Percentiles rank a stretch among this genome's conserved stretches.
Conservation (phyloP, 2,113 vertebrate genomes). For the Seriola dumerili region DNA sequence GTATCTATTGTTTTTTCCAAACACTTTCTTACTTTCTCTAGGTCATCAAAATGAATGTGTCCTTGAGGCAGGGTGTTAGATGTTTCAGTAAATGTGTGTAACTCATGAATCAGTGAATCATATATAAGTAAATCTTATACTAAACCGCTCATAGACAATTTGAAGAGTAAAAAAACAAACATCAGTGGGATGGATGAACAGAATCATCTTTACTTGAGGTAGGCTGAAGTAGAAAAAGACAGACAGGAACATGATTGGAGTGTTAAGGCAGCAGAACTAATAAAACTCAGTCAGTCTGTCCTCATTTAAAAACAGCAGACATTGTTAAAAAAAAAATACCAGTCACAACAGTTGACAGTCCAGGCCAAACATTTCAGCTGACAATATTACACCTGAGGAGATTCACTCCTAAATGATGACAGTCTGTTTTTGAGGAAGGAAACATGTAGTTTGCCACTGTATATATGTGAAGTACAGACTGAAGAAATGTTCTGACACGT, state of each 20-base stretch:
- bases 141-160: not conserved
- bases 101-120: not conserved
- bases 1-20: too few species aligned
- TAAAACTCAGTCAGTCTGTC: constrained; percentile 79
- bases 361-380: not conserved
- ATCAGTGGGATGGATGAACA: not conserved
- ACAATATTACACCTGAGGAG: not conserved
- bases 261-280: constrained; percentile 72
- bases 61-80: too few species aligned
- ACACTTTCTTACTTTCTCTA: too few species aligned
- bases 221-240: constrained; percentile 71
- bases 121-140: not conserved
- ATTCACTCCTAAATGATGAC: not conserved
- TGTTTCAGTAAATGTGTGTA: not conserved
- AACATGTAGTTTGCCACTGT: too few species aligned
- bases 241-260: constrained; percentile 57
- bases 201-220: constrained; percentile 85
- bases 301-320: constrained; percentile 38
- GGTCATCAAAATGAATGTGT: too few species aligned
- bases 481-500: not conserved
- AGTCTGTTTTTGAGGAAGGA: too few species aligned
- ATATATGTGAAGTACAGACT: not conserved
- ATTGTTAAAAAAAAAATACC: not conserved
- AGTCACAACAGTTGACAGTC: constrained; percentile 8
- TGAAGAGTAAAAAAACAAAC: not conserved